A percentile compares a stretch with the other conserved stretches of the same genome.
Conservation (phyloP, 1,140 invertebrate species). For the Wiebesia pumilae region DNA sequence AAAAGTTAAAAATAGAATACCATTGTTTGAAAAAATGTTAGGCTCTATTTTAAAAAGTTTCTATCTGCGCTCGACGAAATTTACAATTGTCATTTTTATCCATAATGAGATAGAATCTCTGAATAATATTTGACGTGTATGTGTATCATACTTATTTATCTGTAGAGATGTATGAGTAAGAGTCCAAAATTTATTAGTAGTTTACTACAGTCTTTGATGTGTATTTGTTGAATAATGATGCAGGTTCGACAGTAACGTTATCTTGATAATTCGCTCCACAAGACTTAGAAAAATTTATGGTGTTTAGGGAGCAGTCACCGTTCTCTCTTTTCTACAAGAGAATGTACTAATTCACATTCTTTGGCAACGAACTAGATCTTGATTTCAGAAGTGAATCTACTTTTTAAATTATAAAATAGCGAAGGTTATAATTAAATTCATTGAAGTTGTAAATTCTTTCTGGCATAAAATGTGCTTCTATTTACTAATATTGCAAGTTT, state of each 20-base stretch:
- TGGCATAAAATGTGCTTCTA: neutral
- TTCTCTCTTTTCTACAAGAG: neutral
- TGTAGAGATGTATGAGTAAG: neutral
- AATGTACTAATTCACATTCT: constrained; percentile 46
- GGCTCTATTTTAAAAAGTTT: neutral
- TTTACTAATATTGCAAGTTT: too few relatives aligned
- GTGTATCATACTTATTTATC: neutral
- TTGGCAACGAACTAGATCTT: constrained; percentile 1
- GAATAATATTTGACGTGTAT: neutral
- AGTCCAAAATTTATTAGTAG: neutral
- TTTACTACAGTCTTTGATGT: neutral
- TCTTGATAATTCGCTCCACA: neutral
- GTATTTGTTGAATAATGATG: neutral
- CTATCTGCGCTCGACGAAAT: neutral
- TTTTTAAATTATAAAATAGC: constrained; percentile 20
- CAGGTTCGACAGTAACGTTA: constrained; percentile 14
- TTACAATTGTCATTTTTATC: neutral
- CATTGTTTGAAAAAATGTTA: neutral
- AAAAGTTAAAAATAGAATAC: neutral
- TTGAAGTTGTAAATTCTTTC: neutral
- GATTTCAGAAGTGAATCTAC: neutral
- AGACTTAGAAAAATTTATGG: constrained; percentile 39
- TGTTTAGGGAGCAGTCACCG: neutral
- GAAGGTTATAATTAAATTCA: constrained; percentile 11
- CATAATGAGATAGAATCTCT: neutral